Evolutionary conservation across 2,888 invertebrate genomes (phyloP), one percentile per base, ranked within the genome.

Genomic region (Hirtodrosophila trivittata): DNA sequence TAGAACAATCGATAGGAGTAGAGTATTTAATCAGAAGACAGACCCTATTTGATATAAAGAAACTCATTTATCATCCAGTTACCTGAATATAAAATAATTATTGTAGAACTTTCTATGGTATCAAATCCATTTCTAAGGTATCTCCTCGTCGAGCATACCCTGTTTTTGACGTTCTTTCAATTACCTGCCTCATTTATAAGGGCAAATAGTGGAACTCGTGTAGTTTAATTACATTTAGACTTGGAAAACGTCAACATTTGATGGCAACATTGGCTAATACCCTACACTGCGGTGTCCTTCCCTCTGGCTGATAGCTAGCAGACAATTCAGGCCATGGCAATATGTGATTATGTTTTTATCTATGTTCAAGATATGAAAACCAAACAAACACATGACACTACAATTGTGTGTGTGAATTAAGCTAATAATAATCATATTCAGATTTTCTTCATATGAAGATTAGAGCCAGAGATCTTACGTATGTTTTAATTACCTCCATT

Each of bases 251-350:
- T 42, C 46, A 45, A 16, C 47, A 43, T 30, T 39, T 28, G n/a
- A n/a, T n/a, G n/a, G n/a, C n/a, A 21, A 21, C 18, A 3, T 21
- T 39, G 28, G 35, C 45, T 55, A 43, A 56, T 50, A 52, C 43
- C 12, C 43, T 68, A 59, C 46, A 47, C 46, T 45, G 21, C 46
- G 18, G 30, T 51, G 33, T 38, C 18, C 49, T 49, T 56, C 32
- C 47, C 42, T 45, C n/a, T 51, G 13, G 16, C 18, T 55, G 76
- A 77, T 72, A 82, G 66, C 60, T 55, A 13, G 4, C 5, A 37
- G 45, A 62, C 49, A 56, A 82, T 84, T 81, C 67, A 49, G 86
- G 81, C 82, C 81, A 82, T 46, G 81, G 85, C 58, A 69, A 43
- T 32, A 37, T 9, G n/a, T 42, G 47, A n/a, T n/a, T n/a, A n/a